A percentile compares a stretch with the other conserved stretches of the same genome.
phyloP scores from a whole-genome alignment of 2,888 invertebrate species.

The Resseliella maxima region DNA sequence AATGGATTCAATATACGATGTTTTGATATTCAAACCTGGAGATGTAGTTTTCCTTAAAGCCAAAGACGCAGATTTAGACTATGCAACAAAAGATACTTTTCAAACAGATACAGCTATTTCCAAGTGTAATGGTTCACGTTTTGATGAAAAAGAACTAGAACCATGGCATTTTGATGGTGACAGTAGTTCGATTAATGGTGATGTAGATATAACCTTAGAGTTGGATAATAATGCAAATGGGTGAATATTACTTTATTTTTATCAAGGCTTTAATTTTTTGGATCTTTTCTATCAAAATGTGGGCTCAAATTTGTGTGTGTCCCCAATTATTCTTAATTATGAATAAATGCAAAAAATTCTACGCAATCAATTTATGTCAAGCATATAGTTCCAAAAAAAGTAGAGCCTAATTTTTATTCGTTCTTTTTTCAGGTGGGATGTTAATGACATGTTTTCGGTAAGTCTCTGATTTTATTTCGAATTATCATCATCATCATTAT shows the following conservation, averaged over 20 bases:
- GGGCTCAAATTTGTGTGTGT: too few species aligned
- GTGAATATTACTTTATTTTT: too few species aligned
- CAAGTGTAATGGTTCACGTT: constrained; percentile 79
- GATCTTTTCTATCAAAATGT: too few species aligned
- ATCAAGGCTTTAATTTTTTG: too few species aligned
- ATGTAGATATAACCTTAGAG: constrained; percentile 74
- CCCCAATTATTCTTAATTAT: too few species aligned
- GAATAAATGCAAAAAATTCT: too few species aligned
- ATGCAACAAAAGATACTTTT: constrained; percentile 88
- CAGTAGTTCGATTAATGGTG: constrained; percentile 71
- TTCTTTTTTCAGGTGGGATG: too few species aligned
- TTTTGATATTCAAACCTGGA: constrained; percentile 83
- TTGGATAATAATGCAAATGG: constrained; percentile 86
- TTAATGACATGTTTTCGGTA: constrained; percentile 89
- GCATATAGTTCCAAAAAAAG: too few species aligned
- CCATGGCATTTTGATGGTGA: constrained; percentile 84
- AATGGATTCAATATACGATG: constrained; percentile 79
- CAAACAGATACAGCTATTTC: constrained; percentile 91
- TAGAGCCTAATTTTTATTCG: too few species aligned
- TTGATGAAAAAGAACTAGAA: constrained; percentile 78
- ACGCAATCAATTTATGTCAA: too few species aligned
- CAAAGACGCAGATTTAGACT: constrained; percentile 88
- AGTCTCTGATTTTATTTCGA: background rate
- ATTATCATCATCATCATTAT: background rate
- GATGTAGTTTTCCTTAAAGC: constrained; percentile 87